phyloP scores from a whole-genome alignment of 2,113 vertebrate species.

The Lycocorax pyrrhopterus region DNA sequence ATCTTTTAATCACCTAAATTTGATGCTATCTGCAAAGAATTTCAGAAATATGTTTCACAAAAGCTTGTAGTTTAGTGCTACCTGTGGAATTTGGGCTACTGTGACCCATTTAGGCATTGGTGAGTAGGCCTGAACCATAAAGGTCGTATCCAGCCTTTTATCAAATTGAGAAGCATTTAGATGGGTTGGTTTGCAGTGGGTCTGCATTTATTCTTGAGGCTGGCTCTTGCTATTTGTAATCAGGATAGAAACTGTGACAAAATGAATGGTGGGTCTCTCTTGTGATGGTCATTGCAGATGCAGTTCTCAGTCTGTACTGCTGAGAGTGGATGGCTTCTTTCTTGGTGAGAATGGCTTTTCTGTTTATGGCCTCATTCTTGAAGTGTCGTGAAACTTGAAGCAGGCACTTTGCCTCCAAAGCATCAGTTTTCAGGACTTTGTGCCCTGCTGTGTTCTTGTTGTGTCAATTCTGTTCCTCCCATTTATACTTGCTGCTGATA shows the following conservation, averaged over 20 bases:
- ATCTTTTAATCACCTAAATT: not conserved
- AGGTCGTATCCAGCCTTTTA: not conserved
- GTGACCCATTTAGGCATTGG: not conserved
- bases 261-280: not conserved
- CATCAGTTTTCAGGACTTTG: not conserved
- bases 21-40: not conserved
- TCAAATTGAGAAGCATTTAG: not conserved
- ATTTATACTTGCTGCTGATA: not conserved
- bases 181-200: not conserved
- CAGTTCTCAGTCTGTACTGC: not conserved
- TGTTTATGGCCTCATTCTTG: not conserved
- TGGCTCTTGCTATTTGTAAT: not conserved
- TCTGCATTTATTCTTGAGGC: not conserved
- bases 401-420: not conserved
- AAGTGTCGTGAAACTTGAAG: not conserved
- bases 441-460: accelerated
- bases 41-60: not conserved
- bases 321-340: not conserved
- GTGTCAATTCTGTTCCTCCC: not conserved
- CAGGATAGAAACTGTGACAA: not conserved
- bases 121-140: not conserved
- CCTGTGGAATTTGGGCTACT: not conserved
- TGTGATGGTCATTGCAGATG: not conserved
- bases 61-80: not conserved
- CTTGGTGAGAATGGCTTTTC: not conserved